Evolutionary conservation across 1,140 invertebrate species (phyloP).

Genomic region (Drosophila watanabei): DNA sequence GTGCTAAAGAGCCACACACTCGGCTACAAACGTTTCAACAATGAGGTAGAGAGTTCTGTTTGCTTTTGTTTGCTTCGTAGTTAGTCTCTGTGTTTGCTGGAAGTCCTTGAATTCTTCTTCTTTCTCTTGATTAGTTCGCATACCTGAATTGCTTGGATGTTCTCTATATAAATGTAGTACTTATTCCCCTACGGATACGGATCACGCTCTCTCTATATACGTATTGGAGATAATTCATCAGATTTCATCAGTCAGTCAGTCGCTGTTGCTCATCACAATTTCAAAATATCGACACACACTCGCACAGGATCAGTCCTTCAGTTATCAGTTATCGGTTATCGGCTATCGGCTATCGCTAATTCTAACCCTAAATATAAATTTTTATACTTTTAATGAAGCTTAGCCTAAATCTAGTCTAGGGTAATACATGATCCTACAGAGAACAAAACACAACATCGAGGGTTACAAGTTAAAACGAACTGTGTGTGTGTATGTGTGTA

Average conservation of each 20-base stretch:
- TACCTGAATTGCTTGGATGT: constrained; percentile 84
- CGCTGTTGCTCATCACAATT: constrained; percentile 60
- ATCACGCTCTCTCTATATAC: constrained; percentile 29
- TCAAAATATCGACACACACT: constrained; percentile 57
- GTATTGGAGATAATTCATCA: constrained; percentile 41
- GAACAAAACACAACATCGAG: constrained; percentile 81
- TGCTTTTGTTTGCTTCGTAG: constrained; percentile 57
- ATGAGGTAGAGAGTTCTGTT: constrained; percentile 79
- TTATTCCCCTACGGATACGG: constrained; percentile 39
- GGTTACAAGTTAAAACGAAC: constrained; percentile 62
- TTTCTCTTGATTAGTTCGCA: constrained; percentile 68
- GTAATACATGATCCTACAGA: constrained; percentile 54
- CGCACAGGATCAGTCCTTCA: constrained; percentile 63
- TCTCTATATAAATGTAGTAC: constrained; percentile 49
- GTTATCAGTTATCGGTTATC: constrained; percentile 13
- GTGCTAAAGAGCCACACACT: constrained; percentile 66
- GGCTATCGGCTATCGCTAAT: constrained; percentile 23
- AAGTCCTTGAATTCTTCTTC: constrained; percentile 78
- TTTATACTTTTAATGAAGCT: constrained; percentile 40
- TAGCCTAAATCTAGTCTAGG: constrained; percentile 47
- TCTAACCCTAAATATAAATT: constrained; percentile 24
- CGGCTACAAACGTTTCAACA: constrained; percentile 69
- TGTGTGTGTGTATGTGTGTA: constrained; percentile 1
- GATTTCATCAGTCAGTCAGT: constrained; percentile 49
- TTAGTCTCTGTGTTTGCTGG: constrained; percentile 63